Evolutionary conservation across 2,113 vertebrate species (phyloP), one percentile per base, ranked within the genome.

Genomic region (Microcebus ravelobensis): DNA sequence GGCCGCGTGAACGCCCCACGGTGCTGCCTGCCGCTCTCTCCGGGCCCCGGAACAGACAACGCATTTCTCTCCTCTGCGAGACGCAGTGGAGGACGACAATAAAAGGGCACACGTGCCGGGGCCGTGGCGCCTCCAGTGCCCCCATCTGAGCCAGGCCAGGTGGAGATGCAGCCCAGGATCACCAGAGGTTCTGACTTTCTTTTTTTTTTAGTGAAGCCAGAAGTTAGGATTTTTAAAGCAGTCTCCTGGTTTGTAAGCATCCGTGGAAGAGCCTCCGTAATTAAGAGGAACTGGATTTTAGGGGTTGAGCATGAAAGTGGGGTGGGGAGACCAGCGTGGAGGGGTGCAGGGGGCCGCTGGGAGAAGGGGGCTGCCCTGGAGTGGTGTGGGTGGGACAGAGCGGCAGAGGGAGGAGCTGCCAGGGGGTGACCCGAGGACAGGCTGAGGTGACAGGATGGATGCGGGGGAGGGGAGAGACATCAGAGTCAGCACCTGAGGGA

Each of bases 1-100:
- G 5, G 5, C 15, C 0, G 4, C 0, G 1, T 0, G 23, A 67
- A 39, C 3, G 11, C 39, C 23, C n/a, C 73, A 1, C 5, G 12
- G 39, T 5, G 17, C 6, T 50, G 31, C 63, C 55, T 29, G 61
- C 42, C n/a, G 1, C 68, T 13, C 14, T 42, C 23, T 23, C 13
- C 20, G 31, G 45, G 74, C 8, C 52, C 83, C 17, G 0, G 68
- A 42, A 86, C 50, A 57, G 50, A 89, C 48, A 65, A 15, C 52
- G 21, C 71, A 17, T 2, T 0, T 45, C 79, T 81, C 50, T 45
- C 55, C 57, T 73, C 88, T 1, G 20, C 18, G 85, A 52, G 68
- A 42, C 1, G 5, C 10, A 13, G n/a, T 11, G 42, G 59, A 45
- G 0, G 0, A 25, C 55, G 45, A 61, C 36, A 3, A 5, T 2